Conservation (phyloP, 1,140 invertebrate genomes). For the Zaprionus kolodkinae region DNA sequence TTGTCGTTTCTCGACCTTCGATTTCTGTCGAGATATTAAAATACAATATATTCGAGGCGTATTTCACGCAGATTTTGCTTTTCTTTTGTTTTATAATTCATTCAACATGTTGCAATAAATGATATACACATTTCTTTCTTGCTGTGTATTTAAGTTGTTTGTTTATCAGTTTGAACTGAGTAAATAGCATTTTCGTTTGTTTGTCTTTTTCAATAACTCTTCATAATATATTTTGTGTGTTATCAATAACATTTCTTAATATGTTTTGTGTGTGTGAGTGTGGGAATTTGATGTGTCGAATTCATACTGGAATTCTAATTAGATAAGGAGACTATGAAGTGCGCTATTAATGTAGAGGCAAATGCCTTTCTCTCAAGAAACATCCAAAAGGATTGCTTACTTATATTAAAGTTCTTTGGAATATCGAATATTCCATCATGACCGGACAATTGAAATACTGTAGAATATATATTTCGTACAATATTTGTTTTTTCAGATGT, state of each 20-base stretch:
- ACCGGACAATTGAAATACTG: neutral
- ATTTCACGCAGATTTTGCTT: slow-evolving; percentile 54
- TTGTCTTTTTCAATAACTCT: slow-evolving; percentile 69
- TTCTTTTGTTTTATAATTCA: slow-evolving; percentile 36
- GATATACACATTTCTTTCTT: slow-evolving; percentile 64
- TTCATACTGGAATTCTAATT: slow-evolving; percentile 62
- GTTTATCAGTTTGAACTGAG: slow-evolving; percentile 67
- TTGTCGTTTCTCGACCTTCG: slow-evolving; percentile 84
- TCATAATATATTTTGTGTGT: slow-evolving; percentile 70
- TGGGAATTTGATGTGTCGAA: slow-evolving; percentile 54
- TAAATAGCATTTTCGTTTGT: slow-evolving; percentile 62
- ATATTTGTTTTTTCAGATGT: neutral
- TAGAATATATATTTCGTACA: neutral
- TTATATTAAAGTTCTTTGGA: neutral
- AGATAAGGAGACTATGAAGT: slow-evolving; percentile 52
- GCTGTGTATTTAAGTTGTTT: slow-evolving; percentile 68
- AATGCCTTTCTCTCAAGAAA: slow-evolving; percentile 39
- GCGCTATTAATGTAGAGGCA: slow-evolving; percentile 15
- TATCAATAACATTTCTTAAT: slow-evolving; percentile 70
- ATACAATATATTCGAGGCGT: slow-evolving; percentile 74
- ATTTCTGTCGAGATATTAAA: slow-evolving; percentile 84
- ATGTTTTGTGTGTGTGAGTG: slow-evolving; percentile 37
- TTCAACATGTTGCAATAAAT: slow-evolving; percentile 77
- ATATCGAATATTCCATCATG: no score
- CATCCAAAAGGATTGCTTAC: neutral